Conservation (phyloP, 2,113 vertebrate genomes). For the Rhipidura dahli region DNA sequence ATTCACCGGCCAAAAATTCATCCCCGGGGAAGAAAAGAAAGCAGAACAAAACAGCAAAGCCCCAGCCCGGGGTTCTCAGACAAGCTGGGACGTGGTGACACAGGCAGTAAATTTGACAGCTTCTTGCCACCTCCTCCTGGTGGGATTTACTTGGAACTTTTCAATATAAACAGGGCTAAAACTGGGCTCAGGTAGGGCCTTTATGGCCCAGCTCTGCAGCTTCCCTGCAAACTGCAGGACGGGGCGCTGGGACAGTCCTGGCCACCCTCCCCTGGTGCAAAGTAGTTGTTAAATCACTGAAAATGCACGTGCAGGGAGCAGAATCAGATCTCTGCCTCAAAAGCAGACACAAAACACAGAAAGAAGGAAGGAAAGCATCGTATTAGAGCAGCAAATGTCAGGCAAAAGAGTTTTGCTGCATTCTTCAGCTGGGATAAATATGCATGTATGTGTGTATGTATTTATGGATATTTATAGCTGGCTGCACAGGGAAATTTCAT, state of each 20-base stretch:
- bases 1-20: not conserved
- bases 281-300: not conserved
- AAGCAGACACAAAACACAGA: not conserved
- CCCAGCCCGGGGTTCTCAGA: not conserved
- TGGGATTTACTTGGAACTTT: constrained; percentile 1
- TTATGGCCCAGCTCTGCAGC: not conserved
- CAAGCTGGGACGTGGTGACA: not conserved
- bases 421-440: not conserved
- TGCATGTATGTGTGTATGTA: fast-evolving
- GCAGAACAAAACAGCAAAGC: constrained; percentile 24
- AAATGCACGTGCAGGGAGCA: not conserved
- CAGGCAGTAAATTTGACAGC: constrained; percentile 5
- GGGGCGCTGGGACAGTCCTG: not conserved
- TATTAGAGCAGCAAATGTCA: not conserved
- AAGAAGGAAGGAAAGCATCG: not conserved
- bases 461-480: not conserved
- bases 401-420: not conserved
- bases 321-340: not conserved
- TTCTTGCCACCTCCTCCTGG: constrained; percentile 7
- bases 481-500: not conserved
- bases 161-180: not conserved
- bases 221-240: not conserved
- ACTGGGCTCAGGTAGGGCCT: not conserved
- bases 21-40: constrained; percentile 12
- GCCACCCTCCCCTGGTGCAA: not conserved